Base-by-base conservation (phyloP, 2,797 vertebrate genomes). In the Melanotaenia boesemani region DNA sequence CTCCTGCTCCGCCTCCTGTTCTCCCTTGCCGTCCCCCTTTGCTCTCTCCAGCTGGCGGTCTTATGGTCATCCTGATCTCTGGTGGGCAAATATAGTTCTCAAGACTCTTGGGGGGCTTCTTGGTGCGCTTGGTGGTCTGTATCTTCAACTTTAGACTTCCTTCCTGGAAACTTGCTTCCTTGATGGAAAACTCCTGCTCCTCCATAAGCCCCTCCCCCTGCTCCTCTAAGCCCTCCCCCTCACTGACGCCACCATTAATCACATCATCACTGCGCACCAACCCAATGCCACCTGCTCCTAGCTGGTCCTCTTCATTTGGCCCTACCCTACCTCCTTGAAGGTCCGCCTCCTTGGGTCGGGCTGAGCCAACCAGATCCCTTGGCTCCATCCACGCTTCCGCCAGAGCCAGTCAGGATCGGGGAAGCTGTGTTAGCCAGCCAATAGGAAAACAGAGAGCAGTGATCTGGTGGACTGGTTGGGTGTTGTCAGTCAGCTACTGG, bases 71-170 rank as follows among this genome's bases (percentile, higher is more conserved):
- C 91, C 98, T 97, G 92, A 99, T 98, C 95, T 98, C 98, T 0
- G 98, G 98, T 52, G 97, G 98, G 82, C 98, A 99, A 89, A 99
- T 99, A 89, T 99, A 99, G 96, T 99, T 99, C 95, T 99, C 98
- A 92, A 99, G 93, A 90, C 95, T 98, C 92, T 98, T 99, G 60
- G 98, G 98, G 86, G 97, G 98, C 91, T 99, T 99, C 94, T 99
- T 99, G 0, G 97, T 96, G 89, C 98, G 94, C 90, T 99, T 99
- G 70, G 97, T 99, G 67, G 98, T 99, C 94, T 99, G 98, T 83
- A 99, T 99, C 94, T 99, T 99, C 80, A 99, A 89, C 88, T 99
- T 99, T 85, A 99, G 95, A 88, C 98, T 99, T 83, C 98, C 98
- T 88, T 99, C 98, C 0, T 97, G 96, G 89, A 99, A 99, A 92